A percentile compares a stretch with the other conserved stretches of the same genome.
Evolutionary conservation across 2,888 invertebrate genomes (phyloP).

Genomic region (Alsophila aescularia): DNA sequence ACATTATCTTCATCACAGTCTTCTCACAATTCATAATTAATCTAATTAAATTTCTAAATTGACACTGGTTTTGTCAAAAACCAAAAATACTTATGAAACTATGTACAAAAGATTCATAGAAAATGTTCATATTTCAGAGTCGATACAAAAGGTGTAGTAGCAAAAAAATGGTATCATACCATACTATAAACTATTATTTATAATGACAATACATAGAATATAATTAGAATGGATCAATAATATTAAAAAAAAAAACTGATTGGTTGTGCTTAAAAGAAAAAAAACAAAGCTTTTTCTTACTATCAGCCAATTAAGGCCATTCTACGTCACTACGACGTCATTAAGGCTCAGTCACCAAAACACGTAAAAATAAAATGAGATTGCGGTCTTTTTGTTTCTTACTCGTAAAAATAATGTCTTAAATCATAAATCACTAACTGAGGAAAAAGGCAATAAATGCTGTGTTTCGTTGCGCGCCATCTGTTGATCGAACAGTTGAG

Average conservation of each 20-base stretch:
- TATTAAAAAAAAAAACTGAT: too few relatives aligned
- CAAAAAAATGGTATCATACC: constrained; percentile 3
- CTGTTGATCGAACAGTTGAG: constrained; percentile 16
- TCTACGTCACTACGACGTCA: constrained; percentile 4
- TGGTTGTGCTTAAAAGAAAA: constrained; percentile 10
- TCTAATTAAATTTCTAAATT: constrained; percentile 47
- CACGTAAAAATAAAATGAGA: constrained; percentile 32
- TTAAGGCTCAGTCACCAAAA: constrained; percentile 7
- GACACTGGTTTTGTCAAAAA: constrained; percentile 49
- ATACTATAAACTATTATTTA: background rate
- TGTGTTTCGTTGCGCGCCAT: constrained; percentile 23
- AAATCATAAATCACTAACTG: constrained; percentile 21
- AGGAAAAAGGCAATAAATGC: constrained; percentile 35
- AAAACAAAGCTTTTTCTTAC: constrained; percentile 12
- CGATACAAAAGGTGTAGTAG: constrained; percentile 9
- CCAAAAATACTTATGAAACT: constrained; percentile 25
- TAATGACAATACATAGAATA: too few relatives aligned
- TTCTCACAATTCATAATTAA: constrained; percentile 75
- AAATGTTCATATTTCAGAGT: constrained; percentile 16
- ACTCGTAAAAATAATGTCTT: constrained; percentile 19
- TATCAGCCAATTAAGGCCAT: constrained; percentile 4
- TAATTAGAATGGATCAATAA: constrained; percentile 18
- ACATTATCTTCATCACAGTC: constrained; percentile 79
- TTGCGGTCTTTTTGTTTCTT: constrained; percentile 33
- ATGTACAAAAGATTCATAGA: constrained; percentile 34